These are phyloP conservation scores for Platycnemis pennipes DNA, from an alignment of 2,888 invertebrate genomes.

Conservation along the genomic window DNA sequence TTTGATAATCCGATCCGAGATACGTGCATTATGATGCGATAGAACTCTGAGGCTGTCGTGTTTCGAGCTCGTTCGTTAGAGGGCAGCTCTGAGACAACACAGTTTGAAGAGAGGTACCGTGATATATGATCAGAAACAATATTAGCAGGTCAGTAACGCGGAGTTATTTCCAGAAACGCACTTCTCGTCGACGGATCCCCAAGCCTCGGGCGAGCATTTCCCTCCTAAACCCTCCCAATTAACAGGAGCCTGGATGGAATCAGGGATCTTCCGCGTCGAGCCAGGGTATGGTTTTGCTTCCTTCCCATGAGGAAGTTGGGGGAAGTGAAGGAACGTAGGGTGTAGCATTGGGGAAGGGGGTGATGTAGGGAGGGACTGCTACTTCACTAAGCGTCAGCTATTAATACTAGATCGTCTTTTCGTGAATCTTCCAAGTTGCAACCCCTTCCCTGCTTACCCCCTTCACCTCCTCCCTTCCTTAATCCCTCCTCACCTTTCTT, in stretches of 20 bases:
- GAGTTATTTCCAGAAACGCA: background rate
- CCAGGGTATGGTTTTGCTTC: background rate
- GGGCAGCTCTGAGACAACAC: too few species aligned
- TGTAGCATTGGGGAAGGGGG: background rate
- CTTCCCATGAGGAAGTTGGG: background rate
- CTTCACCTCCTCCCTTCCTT: background rate
- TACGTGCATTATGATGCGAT: too few species aligned
- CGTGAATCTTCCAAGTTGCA: background rate
- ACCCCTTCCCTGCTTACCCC: background rate
- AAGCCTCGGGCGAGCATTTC: background rate
- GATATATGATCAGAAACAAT: background rate
- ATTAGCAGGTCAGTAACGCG: background rate
- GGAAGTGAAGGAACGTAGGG: background rate
- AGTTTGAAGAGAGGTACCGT: background rate
- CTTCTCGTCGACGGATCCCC: background rate
- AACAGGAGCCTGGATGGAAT: background rate
- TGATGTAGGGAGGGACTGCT: background rate
- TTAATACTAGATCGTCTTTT: conserved; percentile 36
- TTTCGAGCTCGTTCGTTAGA: too few species aligned
- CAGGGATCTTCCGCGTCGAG: background rate
- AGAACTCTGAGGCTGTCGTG: too few species aligned
- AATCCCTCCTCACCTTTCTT: background rate
- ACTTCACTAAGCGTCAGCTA: conserved; percentile 2
- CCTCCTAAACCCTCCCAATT: background rate
- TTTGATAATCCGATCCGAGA: too few species aligned